Evolutionary conservation across 2,113 vertebrate species (phyloP), one percentile per base, ranked within the genome.

Genomic region (Saguinus imperator): DNA sequence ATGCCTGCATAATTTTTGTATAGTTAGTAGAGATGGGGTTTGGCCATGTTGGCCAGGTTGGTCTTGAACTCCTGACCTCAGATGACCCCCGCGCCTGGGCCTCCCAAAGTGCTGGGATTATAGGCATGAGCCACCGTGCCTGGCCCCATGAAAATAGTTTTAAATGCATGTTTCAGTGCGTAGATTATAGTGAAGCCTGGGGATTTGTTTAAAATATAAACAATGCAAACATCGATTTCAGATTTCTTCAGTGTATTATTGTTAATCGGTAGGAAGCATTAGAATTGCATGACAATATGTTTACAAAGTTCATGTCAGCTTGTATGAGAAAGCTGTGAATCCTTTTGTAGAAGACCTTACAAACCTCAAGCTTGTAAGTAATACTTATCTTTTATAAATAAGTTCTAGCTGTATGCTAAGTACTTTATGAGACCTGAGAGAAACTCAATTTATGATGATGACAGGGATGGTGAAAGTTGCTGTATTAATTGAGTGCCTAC

Each of bases 151-250:
- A 92, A 92, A 76, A 89, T 57, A 37, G 12, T 72, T 94, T 94
- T 77, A 87, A 94, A 68, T 48, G 25, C 10, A 48, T 76, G 27
- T 66, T 92, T 83, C 40, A 76, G 14, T 76, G 64, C 21, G 3
- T 50, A 18, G 45, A 61, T 45, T 94, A 43, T 81, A 93, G 55
- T 45, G 32, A 96, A 91, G 89, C 3, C 21, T 58, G 77, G 37
- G 25, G 21, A 45, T 93, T 84, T 90, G 25, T 90, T 93, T 85
- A 87, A 82, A 96, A 91, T 58, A 55, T 43, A 91, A 93, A 96
- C 3, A 91, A 79, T 77, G 75, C 52, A 89, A 88, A 91, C 68
- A 52, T n/a, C 73, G 18, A 82, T 95, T 86, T 82, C 57, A 73
- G 27, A 37, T 83, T 96, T 86, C 20, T 88, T 9, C 82, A 81